Percentiles rank a stretch among this genome's conserved stretches.
Evolutionary conservation across 1,140 invertebrate species (phyloP).

Genomic region (Melanaphis sacchari): DNA sequence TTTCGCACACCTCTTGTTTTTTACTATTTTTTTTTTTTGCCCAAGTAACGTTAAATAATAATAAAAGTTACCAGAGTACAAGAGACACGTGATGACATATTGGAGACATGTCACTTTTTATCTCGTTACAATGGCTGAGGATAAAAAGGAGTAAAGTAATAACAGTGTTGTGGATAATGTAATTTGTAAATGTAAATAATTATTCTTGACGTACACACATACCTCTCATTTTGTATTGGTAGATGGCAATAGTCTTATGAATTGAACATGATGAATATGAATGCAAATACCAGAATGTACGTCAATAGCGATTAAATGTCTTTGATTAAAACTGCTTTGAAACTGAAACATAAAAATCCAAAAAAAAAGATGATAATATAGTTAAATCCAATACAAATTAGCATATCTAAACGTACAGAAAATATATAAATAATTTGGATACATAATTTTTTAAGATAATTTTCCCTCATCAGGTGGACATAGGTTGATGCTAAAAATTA

Average conservation of each 20-base stretch:
- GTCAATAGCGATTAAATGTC: neutral
- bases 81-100: neutral
- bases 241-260: neutral
- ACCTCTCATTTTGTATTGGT: neutral
- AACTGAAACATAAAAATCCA: neutral
- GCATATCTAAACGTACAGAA: neutral
- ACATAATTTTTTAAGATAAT: no score
- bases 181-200: neutral
- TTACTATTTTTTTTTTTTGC: neutral
- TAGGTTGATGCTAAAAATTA: no score
- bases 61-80: neutral
- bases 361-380: neutral
- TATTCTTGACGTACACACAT: neutral
- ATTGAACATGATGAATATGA: neutral
- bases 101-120: neutral
- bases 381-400: neutral
- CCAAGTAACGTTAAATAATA: conserved; percentile 35
- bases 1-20: neutral
- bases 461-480: no score
- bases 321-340: neutral
- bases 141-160: neutral
- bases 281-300: neutral
- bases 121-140: neutral
- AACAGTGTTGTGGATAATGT: neutral
- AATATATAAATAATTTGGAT: neutral